phyloP scores from a whole-genome alignment of 2,888 invertebrate genomes.

The Polydrusus cervinus region DNA sequence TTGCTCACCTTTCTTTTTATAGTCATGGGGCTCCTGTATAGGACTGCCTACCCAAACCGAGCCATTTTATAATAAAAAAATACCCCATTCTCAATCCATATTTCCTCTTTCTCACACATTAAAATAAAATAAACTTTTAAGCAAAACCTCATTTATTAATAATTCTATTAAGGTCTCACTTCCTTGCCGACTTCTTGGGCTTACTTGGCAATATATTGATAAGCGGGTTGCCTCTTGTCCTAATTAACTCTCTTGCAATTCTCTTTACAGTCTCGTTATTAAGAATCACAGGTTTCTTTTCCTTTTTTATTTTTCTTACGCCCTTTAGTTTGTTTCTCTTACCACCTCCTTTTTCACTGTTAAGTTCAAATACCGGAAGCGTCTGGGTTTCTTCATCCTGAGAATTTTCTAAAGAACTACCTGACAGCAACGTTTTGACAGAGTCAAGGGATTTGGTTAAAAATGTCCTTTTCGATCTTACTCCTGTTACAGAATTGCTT shows the following conservation, averaged over 20 bases:
- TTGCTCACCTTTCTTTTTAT: too few species aligned
- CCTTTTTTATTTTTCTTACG: conserved; percentile 38
- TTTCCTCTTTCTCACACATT: too few species aligned
- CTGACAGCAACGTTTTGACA: conserved; percentile 44
- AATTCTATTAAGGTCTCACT: conserved; percentile 26
- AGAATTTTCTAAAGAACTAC: conserved; percentile 7
- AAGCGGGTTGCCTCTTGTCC: conserved; percentile 56
- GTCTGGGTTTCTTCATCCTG: conserved; percentile 40
- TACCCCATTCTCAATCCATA: too few species aligned
- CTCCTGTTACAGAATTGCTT: neutral
- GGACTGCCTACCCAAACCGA: too few species aligned
- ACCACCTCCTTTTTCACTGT: conserved; percentile 26
- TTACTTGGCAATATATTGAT: conserved; percentile 46
- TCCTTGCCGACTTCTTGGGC: conserved; percentile 40
- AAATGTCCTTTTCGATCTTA: conserved; percentile 34
- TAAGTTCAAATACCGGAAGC: neutral
- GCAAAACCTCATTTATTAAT: conserved; percentile 29
- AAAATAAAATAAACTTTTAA: conserved; percentile 8
- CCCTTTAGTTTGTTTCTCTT: conserved; percentile 35
- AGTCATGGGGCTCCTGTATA: too few species aligned
- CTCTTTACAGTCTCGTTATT: conserved; percentile 55
- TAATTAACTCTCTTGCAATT: conserved; percentile 59
- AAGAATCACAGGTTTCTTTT: conserved; percentile 47
- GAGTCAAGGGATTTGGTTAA: conserved; percentile 54
- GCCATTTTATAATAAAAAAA: too few species aligned